A percentile compares a stretch with the other conserved stretches of the same genome.
Conservation (phyloP, 2,888 invertebrate genomes). For the Endotricha flammealis region DNA sequence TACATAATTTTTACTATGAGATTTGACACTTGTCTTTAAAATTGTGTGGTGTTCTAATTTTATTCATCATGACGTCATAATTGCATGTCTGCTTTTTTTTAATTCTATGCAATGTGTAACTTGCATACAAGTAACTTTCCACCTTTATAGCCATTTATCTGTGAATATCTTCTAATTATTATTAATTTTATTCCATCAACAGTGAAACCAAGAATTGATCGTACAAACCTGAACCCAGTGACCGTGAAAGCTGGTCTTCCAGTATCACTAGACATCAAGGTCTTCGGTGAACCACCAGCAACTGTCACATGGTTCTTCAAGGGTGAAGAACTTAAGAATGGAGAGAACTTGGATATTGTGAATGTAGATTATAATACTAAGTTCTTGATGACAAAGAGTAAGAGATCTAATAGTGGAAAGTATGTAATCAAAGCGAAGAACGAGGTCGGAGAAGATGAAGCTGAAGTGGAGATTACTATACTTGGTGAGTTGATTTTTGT, state of each 20-base stretch:
- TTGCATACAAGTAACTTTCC: no score
- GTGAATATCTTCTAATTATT: no score
- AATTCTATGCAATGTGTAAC: no score
- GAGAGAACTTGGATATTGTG: constrained; percentile 84
- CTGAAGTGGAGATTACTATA: constrained; percentile 93
- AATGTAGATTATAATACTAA: constrained; percentile 94
- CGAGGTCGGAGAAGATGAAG: constrained; percentile 94
- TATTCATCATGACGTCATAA: no score
- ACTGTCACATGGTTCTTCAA: constrained; percentile 93
- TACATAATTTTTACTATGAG: no score
- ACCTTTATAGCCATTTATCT: no score
- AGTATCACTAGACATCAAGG: constrained; percentile 90
- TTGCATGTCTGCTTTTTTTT: no score
- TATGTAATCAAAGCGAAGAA: constrained; percentile 95
- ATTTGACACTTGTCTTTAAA: no score
- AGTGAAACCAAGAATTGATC: constrained; percentile 97
- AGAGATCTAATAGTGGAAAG: constrained; percentile 89
- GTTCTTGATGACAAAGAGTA: constrained; percentile 89
- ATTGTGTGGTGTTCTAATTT: no score
- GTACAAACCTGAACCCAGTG: constrained; percentile 90
- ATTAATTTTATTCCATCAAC: constrained; percentile 17
- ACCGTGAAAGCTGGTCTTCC: constrained; percentile 93
- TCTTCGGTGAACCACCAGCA: constrained; percentile 96
- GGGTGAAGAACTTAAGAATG: constrained; percentile 79
- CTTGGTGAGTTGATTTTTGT: constrained; percentile 79